Evolutionary conservation across 2,797 vertebrate species (phyloP).

Genomic region (Pachyuromys duprasi): DNA sequence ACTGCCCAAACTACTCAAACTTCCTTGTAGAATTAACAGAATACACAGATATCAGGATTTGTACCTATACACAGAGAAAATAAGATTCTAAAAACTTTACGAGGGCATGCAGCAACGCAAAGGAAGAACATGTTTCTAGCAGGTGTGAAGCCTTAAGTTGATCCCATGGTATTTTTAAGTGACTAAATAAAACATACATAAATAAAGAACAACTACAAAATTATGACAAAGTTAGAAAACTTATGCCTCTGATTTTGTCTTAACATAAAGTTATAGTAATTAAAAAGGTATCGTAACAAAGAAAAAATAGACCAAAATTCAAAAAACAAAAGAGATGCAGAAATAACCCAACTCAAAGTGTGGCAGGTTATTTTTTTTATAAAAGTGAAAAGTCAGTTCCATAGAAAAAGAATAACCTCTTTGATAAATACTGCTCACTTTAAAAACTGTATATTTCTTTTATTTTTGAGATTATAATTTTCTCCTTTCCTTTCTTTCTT

Average conservation of each 20-base stretch:
- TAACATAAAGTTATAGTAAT: background rate
- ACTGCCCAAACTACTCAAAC: background rate
- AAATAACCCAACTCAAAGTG: background rate
- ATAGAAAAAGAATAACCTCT: background rate
- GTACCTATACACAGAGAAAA: background rate
- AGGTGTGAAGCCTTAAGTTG: background rate
- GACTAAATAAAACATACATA: background rate
- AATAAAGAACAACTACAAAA: background rate
- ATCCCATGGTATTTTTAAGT: background rate
- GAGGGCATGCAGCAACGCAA: background rate
- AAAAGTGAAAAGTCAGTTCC: background rate
- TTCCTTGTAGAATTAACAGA: background rate
- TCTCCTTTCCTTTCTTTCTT: background rate
- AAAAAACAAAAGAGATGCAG: background rate
- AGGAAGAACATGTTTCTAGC: background rate
- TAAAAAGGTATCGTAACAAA: background rate
- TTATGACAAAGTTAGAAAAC: background rate
- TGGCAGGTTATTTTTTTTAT: background rate
- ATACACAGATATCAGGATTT: background rate
- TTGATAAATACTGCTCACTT: background rate
- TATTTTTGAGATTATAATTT: background rate
- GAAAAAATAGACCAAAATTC: background rate
- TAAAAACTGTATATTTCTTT: background rate
- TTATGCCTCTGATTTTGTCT: background rate
- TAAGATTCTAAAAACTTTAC: background rate